These are phyloP conservation scores for Palloptera scutellata DNA, from an alignment of 2,888 invertebrate genomes.

Conservation along the genomic window DNA sequence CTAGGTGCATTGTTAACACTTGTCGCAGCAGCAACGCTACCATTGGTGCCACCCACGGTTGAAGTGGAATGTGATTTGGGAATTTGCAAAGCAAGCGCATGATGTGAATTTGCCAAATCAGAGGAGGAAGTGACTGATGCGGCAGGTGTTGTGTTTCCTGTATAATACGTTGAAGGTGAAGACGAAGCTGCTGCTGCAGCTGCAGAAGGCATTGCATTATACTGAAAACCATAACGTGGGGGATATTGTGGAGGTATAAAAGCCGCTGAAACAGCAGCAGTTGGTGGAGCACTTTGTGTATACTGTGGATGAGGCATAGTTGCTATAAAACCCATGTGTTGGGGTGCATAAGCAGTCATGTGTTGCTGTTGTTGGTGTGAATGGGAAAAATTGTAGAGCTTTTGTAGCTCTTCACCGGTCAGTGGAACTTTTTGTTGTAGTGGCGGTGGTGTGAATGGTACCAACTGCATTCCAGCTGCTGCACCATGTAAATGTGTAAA, in stretches of 20 bases:
- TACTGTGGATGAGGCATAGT: conserved; percentile 37
- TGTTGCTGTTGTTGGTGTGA: conserved; percentile 44
- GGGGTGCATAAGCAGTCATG: conserved; percentile 31
- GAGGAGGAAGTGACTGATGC: conserved; percentile 5
- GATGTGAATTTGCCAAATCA: not conserved
- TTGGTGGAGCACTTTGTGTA: conserved; percentile 45
- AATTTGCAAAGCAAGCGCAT: conserved; percentile 8
- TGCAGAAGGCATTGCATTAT: conserved; percentile 22
- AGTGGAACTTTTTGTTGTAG: conserved; percentile 57
- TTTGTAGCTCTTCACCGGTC: conserved; percentile 58
- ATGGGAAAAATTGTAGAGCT: conserved; percentile 59
- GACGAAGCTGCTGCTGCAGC: conserved; percentile 8
- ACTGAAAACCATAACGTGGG: conserved; percentile 49
- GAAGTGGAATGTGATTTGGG: conserved; percentile 39
- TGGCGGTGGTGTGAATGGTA: conserved; percentile 53
- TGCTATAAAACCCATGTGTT: conserved; percentile 39
- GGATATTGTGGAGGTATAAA: conserved; percentile 50
- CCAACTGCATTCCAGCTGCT: conserved; percentile 53
- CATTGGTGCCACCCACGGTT: conserved; percentile 30
- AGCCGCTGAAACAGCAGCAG: conserved; percentile 45
- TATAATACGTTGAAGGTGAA: conserved; percentile 3
- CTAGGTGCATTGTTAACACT: not conserved
- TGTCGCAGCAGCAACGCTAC: not conserved
- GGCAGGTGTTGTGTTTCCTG: conserved; percentile 14
- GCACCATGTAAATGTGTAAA: not conserved